Base-by-base conservation (phyloP, 2,888 invertebrate genomes). In the Lampropteryx suffumata region DNA sequence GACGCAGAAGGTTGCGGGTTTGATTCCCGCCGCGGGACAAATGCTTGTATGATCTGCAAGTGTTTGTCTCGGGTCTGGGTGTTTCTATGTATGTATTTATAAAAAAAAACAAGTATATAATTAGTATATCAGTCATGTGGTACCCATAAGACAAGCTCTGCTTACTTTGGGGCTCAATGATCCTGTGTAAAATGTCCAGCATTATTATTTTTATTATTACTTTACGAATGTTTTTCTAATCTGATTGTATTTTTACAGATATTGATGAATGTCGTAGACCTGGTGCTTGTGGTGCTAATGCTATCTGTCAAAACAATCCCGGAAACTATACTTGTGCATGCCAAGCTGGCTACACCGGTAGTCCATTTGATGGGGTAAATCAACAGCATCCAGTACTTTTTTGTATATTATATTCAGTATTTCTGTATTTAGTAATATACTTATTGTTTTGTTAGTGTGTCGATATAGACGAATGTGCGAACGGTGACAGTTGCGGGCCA, bases 321-420 rank as follows among this genome's bases (percentile, higher is more conserved):
- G 98, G 98, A 75, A 97, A 97, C 84, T 97, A 95, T 78, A 95
- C 96, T 8, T 98, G 98, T 82, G 82, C 92, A 43, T 98, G 98
- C 83, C 94, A 94, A 62, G 92, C 94, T 61, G 97, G 97, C 60
- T 97, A 93, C 81, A 92, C 93, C 55, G 98, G 98, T 79, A 96
- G 96, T 89, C 95, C 97, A 51, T 89, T 89, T 59, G 87, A 90
- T 63, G 88, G 89, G 55, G 90, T 90, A 81, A 82, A 85, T 64
- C 8, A 1, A 36, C 12, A 28, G 12, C 2, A 17, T 9, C 21
- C n/a, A 1, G 11, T 36, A 9, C 2, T 10, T 12, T 24, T 13
- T 17, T 9, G 28, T 9, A 24, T 11, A 7, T 10, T 28, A 9
- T 26, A 36, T 27, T 21, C 12, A 30, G 12, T 11, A 12, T 6